Percentiles rank a stretch among this genome's conserved stretches.
Evolutionary conservation across 2,113 vertebrate genomes (phyloP).

Genomic region (Electrona antarctica): DNA sequence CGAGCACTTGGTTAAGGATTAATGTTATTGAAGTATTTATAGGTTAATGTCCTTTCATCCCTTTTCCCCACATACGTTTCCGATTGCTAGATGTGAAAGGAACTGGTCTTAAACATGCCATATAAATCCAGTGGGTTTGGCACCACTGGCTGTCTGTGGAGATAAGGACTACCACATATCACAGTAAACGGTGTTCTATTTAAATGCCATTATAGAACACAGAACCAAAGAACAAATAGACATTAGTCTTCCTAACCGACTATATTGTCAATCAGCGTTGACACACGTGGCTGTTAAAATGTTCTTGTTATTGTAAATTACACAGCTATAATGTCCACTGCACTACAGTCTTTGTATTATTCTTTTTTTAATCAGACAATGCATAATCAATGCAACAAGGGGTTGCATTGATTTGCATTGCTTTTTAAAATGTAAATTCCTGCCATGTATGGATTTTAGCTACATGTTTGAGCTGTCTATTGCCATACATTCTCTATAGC

Average conservation of each 20-base stretch:
- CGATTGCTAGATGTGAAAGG: slow-evolving; percentile 27
- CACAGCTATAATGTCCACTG: slow-evolving; percentile 16
- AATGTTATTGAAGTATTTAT: slow-evolving; percentile 60
- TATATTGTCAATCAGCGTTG: slow-evolving; percentile 28
- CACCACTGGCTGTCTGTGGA: slow-evolving; percentile 31
- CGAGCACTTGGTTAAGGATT: slow-evolving; percentile 42
- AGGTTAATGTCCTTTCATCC: slow-evolving; percentile 37
- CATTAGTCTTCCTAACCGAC: neutral
- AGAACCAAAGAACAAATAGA: slow-evolving; percentile 8
- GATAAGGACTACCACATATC: slow-evolving; percentile 40
- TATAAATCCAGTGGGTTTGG: slow-evolving; percentile 35
- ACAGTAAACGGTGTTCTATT: slow-evolving; percentile 19
- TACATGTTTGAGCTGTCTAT: neutral
- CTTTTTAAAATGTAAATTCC: slow-evolving; percentile 2
- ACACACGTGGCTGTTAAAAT: neutral
- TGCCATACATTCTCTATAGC: neutral
- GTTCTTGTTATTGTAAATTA: slow-evolving; percentile 17
- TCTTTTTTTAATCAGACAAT: neutral
- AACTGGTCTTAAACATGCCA: slow-evolving; percentile 14
- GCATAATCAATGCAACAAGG: neutral
- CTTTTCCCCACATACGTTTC: slow-evolving; percentile 12
- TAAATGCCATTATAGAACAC: slow-evolving; percentile 10
- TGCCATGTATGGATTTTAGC: neutral
- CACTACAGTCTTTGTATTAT: slow-evolving; percentile 13
- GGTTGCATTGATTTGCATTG: neutral